Conservation (phyloP, 2,113 vertebrate species). For the Alexandromys fortis region DNA sequence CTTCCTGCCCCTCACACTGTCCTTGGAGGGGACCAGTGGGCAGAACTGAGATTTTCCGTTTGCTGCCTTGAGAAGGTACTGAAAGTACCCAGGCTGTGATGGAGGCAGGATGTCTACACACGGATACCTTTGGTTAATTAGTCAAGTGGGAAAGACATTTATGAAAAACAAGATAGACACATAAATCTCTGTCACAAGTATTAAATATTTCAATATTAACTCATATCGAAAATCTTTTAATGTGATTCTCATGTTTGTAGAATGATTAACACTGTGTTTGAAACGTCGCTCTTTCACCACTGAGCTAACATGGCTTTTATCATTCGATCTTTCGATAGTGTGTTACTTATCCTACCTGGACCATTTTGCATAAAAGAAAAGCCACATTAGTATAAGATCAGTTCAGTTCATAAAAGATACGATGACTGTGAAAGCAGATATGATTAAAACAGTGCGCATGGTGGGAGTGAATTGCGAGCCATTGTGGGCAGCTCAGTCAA, state of each 20-base stretch:
- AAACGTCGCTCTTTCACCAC: conserved; percentile 48
- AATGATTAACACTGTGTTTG: conserved; percentile 61
- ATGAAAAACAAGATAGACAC: conserved; percentile 66
- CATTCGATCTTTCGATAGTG: conserved; percentile 38
- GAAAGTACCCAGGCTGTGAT: conserved; percentile 41
- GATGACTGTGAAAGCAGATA: conserved; percentile 67
- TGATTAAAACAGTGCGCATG: conserved; percentile 70
- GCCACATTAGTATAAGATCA: conserved; percentile 61
- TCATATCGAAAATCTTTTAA: conserved; percentile 66
- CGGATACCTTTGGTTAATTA: conserved; percentile 73
- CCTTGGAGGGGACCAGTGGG: conserved; percentile 38
- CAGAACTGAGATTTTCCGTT: conserved; percentile 33
- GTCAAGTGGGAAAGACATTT: conserved; percentile 68
- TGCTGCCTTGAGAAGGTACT: conserved; percentile 53
- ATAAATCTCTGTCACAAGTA: conserved; percentile 54
- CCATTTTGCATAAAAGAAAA: conserved; percentile 65
- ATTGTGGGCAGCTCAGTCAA: conserved; percentile 23
- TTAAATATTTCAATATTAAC: conserved; percentile 75
- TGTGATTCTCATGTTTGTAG: conserved; percentile 68
- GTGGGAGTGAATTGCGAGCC: conserved; percentile 73
- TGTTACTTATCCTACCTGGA: conserved; percentile 65
- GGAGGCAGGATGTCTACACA: conserved; percentile 67
- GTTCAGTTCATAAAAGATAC: conserved; percentile 64
- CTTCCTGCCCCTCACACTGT: not conserved
- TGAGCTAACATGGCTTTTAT: conserved; percentile 66